phyloP scores from a whole-genome alignment of 2,888 invertebrate species.

The Tuta absoluta region DNA sequence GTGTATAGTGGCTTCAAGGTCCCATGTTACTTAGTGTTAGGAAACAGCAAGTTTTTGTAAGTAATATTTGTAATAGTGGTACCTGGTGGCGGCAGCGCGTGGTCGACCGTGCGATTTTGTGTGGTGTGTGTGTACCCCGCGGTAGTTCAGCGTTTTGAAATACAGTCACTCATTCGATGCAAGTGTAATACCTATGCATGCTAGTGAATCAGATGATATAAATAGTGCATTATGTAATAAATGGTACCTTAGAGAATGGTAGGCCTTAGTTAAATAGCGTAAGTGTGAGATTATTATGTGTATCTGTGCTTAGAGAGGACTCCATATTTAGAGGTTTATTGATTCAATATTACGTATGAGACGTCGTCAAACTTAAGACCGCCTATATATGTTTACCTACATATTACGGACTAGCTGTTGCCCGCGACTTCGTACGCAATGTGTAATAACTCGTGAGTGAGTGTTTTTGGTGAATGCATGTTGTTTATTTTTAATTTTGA shows the following conservation, averaged over 20 bases:
- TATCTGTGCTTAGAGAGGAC: no score
- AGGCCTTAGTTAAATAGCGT: not conserved
- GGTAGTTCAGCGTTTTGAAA: not conserved
- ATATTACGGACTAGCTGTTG: no score
- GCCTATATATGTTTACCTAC: no score
- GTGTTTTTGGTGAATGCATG: no score
- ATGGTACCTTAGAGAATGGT: not conserved
- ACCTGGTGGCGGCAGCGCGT: not conserved
- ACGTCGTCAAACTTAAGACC: no score
- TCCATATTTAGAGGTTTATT: no score
- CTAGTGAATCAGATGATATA: slow-evolving; percentile 7
- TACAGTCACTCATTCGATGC: not conserved
- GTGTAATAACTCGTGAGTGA: no score
- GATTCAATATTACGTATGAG: no score
- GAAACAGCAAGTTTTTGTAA: slow-evolving; percentile 9
- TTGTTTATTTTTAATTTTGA: no score
- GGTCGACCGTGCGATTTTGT: slow-evolving; percentile 1
- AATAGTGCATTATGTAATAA: slow-evolving; percentile 9
- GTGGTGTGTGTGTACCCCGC: not conserved
- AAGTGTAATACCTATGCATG: not conserved
- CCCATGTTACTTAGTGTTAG: slow-evolving; percentile 1
- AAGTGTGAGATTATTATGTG: not conserved
- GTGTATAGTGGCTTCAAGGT: not conserved
- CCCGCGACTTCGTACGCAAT: no score
- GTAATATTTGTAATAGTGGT: slow-evolving; percentile 11